A percentile compares a stretch with the other conserved stretches of the same genome.
Evolutionary conservation across 53 echinoderm and acorn worm genomes (phyloP).

Genomic region (Hippasteria phrygiana): DNA sequence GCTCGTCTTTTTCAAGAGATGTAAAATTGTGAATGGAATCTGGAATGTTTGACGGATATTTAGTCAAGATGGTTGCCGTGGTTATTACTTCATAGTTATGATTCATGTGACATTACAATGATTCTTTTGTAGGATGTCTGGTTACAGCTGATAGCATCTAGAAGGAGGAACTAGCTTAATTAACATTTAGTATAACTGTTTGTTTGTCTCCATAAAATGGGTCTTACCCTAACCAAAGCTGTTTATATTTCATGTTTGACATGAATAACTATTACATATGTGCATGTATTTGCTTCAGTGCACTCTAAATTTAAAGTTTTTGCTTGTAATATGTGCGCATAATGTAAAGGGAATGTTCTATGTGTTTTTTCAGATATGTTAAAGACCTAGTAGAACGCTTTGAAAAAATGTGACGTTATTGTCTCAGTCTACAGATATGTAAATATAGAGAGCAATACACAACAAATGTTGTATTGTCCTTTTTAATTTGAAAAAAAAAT

Average conservation of each 20-base stretch:
- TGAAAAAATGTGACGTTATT: no score
- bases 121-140: neutral
- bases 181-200: neutral
- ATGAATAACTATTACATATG: neutral
- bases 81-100: neutral
- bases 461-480: no score
- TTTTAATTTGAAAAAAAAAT: no score
- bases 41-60: neutral
- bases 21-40: neutral
- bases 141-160: neutral
- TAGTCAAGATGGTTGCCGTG: neutral
- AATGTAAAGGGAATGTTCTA: conserved; percentile 26
- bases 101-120: conserved; percentile 19
- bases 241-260: conserved; percentile 23
- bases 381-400: neutral
- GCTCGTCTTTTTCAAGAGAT: no score
- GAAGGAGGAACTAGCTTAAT: neutral
- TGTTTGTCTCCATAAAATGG: neutral
- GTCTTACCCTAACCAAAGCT: conserved; percentile 16
- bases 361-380: neutral
- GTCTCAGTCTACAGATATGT: no score
- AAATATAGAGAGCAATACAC: no score
- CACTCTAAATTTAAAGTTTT: conserved; percentile 24
- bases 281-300: conserved; percentile 18
- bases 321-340: conserved; percentile 35